phyloP scores from a whole-genome alignment of 2,113 vertebrate genomes.

The Clinocottus analis region DNA sequence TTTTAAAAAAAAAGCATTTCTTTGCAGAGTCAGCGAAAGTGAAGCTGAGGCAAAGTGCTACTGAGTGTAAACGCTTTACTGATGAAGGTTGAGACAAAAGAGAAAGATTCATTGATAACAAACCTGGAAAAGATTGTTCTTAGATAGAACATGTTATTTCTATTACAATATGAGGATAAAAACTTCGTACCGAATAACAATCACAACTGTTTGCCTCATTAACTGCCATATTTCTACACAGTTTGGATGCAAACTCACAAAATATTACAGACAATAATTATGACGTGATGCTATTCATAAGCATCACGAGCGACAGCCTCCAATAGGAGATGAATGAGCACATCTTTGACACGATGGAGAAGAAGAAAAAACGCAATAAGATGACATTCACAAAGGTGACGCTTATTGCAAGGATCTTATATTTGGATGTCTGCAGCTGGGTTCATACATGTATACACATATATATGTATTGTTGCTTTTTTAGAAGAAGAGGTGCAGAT shows the following conservation, averaged over 20 bases:
- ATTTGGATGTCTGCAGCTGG: too few relatives aligned
- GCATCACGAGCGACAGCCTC: background rate
- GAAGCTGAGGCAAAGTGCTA: slow-evolving; percentile 2
- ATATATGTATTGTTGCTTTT: too few relatives aligned
- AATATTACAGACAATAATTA: background rate
- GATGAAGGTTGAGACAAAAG: background rate
- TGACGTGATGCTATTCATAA: background rate
- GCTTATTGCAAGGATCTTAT: background rate
- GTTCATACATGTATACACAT: background rate
- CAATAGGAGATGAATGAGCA: background rate
- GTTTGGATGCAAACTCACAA: background rate
- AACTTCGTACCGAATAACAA: background rate
- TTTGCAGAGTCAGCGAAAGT: background rate
- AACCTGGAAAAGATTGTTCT: background rate
- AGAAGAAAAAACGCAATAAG: too few relatives aligned
- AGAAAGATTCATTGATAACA: slow-evolving; percentile 13
- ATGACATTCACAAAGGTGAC: background rate
- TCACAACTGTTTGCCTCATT: background rate
- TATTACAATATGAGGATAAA: too few relatives aligned
- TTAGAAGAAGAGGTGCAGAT: background rate
- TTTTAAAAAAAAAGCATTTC: slow-evolving; percentile 35
- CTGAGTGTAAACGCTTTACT: background rate
- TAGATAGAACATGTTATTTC: too few relatives aligned
- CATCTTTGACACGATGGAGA: background rate
- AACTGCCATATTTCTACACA: background rate